Conservation (phyloP, 2,113 vertebrate genomes). For the Stigmatopora argus region DNA sequence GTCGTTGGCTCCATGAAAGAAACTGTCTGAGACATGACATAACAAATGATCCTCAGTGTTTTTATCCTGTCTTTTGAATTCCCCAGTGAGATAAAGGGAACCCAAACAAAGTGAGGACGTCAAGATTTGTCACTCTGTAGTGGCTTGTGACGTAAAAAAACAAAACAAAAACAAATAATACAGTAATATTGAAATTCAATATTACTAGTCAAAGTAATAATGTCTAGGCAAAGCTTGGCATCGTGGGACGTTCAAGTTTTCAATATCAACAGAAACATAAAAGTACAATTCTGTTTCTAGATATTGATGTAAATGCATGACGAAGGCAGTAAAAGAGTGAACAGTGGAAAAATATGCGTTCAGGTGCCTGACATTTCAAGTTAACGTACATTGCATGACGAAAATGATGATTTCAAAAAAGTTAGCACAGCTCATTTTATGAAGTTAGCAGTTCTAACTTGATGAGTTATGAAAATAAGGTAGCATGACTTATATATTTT, state of each 20-base stretch:
- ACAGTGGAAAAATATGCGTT: conserved; percentile 19
- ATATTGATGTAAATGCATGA: conserved; percentile 12
- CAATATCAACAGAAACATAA: conserved; percentile 8
- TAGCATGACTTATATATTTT: too few relatives aligned
- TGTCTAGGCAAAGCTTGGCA: neutral
- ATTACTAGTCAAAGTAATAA: neutral
- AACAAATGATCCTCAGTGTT: conserved; percentile 31
- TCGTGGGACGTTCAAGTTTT: neutral
- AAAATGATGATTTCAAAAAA: too few relatives aligned
- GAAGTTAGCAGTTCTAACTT: too few relatives aligned
- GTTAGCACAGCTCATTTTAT: too few relatives aligned
- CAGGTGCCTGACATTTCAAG: too few relatives aligned
- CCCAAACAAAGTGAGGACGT: neutral
- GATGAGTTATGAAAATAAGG: too few relatives aligned
- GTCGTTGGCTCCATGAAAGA: neutral
- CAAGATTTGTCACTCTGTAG: neutral
- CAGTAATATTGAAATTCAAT: conserved; percentile 15
- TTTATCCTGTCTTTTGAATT: conserved; percentile 2
- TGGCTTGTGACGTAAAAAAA: neutral
- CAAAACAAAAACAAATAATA: neutral
- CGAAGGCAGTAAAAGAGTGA: conserved; percentile 18
- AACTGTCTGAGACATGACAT: conserved; percentile 31
- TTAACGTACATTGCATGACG: too few relatives aligned
- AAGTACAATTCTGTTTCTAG: neutral
- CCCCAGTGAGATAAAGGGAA: conserved; percentile 8